Evolutionary conservation across 2,888 invertebrate genomes (phyloP), one percentile per base, ranked within the genome.

Genomic region (Iphiclides podalirius): DNA sequence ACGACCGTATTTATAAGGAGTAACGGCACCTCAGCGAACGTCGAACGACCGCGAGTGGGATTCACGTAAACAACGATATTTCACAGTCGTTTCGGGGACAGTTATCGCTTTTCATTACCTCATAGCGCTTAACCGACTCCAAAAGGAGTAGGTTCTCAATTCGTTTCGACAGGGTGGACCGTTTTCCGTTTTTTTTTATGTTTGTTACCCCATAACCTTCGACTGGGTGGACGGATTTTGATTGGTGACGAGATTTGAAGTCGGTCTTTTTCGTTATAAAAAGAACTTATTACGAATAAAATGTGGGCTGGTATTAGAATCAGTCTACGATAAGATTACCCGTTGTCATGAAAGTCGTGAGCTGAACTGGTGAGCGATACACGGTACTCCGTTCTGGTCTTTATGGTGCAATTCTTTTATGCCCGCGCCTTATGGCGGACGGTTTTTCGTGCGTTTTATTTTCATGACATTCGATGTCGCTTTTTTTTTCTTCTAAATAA

Each of bases 1-100:
- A n/a, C n/a, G n/a, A n/a, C n/a, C n/a, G 62, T 66, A 70, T 79
- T 75, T 70, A 74, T 75, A 79, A 73, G 71, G 69, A 75, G 68
- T 70, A 68, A 69, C 70, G 66, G 59, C 65, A 20, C 17, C 12
- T 11, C 9, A 60, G 59, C 62, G 61, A 70, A 20, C 20, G 6
- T 67, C 64, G 36, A 73, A 71, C 61, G 60, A 66, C 66, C 67
- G 55, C 64, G 57, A 55, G 52, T 56, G 40, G 46, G 53, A n/a
- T 60, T 67, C 63, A 59, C 57, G 57, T 57, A 44, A 54, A 57
- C 55, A 58, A 58, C 55, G 46, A 59, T 57, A 59, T 57, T 53
- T 42, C 2, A 55, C 52, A 39, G 44, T 20, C 4, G 37, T 2
- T 38, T 60, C 53, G 58, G 57, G 58, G 56, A 61, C 54, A 39